Percentiles rank a stretch among this genome's conserved stretches.
phyloP scores from a whole-genome alignment of 1,140 invertebrate species.

The Cyclina sinensis region DNA sequence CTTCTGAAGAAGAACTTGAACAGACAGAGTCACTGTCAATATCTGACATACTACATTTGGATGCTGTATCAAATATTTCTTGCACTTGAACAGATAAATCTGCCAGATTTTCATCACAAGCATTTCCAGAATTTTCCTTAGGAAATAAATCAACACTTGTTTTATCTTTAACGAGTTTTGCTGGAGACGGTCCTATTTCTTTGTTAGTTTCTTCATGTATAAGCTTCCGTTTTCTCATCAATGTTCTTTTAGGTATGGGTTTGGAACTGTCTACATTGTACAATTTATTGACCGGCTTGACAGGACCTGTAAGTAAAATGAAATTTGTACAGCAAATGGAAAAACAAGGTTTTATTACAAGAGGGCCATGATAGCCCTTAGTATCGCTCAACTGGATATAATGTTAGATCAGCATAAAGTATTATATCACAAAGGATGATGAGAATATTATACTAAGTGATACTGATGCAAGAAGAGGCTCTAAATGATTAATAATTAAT shows the following conservation, averaged over 20 bases:
- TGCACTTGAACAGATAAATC: slow-evolving; percentile 17
- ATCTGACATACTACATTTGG: background rate
- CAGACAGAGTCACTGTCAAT: slow-evolving; percentile 4
- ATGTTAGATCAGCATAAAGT: background rate
- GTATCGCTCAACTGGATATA: slow-evolving; percentile 9
- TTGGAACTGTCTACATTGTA: slow-evolving; percentile 3
- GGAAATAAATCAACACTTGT: slow-evolving; percentile 20
- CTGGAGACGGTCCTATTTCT: background rate
- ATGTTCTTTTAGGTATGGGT: slow-evolving; percentile 28
- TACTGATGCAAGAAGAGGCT: slow-evolving; percentile 11
- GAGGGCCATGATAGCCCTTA: background rate
- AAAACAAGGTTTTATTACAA: slow-evolving; percentile 26
- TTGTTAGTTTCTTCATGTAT: background rate
- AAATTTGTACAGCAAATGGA: background rate
- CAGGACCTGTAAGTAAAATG: slow-evolving; percentile 25
- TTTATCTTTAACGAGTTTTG: background rate
- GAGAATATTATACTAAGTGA: background rate
- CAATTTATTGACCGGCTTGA: slow-evolving; percentile 33
- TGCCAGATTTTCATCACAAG: slow-evolving; percentile 6
- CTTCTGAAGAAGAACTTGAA: slow-evolving; percentile 8
- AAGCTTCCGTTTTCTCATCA: slow-evolving; percentile 1
- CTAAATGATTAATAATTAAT: slow-evolving; percentile 12
- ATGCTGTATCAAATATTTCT: slow-evolving; percentile 9
- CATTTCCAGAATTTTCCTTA: slow-evolving; percentile 9
- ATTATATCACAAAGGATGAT: background rate